Conservation (phyloP, 2,888 invertebrate species). For the Eristalinus aeneus region DNA sequence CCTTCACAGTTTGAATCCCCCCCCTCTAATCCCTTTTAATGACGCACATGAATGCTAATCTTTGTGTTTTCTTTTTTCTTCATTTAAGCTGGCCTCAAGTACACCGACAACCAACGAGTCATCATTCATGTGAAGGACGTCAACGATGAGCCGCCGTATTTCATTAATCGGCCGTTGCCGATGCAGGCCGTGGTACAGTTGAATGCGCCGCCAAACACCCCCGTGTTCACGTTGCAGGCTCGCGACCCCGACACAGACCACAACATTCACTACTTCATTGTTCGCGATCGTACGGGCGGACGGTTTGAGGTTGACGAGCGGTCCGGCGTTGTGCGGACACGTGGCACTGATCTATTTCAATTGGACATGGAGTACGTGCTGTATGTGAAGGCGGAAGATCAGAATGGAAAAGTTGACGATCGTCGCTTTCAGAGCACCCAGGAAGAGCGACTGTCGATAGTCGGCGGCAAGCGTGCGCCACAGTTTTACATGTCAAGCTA, state of each 20-base stretch:
- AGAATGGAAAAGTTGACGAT: slow-evolving; percentile 95
- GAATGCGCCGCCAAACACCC: slow-evolving; percentile 96
- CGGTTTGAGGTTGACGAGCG: slow-evolving; percentile 93
- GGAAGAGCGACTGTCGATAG: slow-evolving; percentile 95
- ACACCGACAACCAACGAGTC: slow-evolving; percentile 96
- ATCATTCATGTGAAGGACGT: slow-evolving; percentile 97
- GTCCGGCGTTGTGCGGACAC: slow-evolving; percentile 94
- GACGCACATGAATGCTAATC: neutral
- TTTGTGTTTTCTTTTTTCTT: slow-evolving; percentile 42
- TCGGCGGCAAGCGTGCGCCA: slow-evolving; percentile 98
- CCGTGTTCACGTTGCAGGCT: slow-evolving; percentile 98
- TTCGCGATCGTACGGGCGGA: slow-evolving; percentile 92
- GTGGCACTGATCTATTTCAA: slow-evolving; percentile 95
- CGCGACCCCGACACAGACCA: slow-evolving; percentile 98
- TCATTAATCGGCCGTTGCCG: slow-evolving; percentile 97
- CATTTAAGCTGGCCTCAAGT: slow-evolving; percentile 81
- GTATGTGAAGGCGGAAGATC: slow-evolving; percentile 97
- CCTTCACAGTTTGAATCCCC: neutral
- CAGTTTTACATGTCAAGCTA: slow-evolving; percentile 98
- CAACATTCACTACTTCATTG: slow-evolving; percentile 97
- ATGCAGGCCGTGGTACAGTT: slow-evolving; percentile 98
- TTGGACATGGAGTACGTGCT: slow-evolving; percentile 97
- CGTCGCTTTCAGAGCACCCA: slow-evolving; percentile 94
- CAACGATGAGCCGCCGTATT: slow-evolving; percentile 97
- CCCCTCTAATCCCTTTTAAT: neutral